Conservation (phyloP, 2,888 invertebrate genomes). For the Lypha dubia region DNA sequence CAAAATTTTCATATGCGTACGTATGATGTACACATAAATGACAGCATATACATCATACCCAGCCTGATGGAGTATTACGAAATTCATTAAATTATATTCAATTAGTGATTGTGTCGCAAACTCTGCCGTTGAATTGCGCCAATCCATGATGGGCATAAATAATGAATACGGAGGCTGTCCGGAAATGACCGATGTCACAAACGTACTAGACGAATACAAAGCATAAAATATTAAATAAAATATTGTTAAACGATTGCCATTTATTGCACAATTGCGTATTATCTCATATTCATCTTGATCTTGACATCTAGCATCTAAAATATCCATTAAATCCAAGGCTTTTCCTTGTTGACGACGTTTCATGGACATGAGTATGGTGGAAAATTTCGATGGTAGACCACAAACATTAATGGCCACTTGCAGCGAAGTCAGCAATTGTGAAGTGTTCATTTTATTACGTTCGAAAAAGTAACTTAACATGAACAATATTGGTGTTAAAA, state of each 20-base stretch:
- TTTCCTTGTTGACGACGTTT: conserved; percentile 59
- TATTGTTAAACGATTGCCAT: conserved; percentile 73
- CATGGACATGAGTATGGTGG: conserved; percentile 61
- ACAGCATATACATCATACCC: conserved; percentile 71
- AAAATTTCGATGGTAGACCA: conserved; percentile 72
- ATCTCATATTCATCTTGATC: conserved; percentile 61
- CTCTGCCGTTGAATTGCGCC: conserved; percentile 71
- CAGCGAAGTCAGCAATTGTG: conserved; percentile 75
- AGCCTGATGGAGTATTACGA: conserved; percentile 68
- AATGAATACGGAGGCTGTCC: conserved; percentile 73
- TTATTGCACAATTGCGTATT: conserved; percentile 61
- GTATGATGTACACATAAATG: conserved; percentile 68
- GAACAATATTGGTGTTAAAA: conserved; percentile 68
- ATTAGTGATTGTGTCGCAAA: conserved; percentile 66
- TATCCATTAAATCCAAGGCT: conserved; percentile 66
- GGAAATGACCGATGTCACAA: conserved; percentile 61
- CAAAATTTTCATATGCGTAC: conserved; percentile 70
- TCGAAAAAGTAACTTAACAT: conserved; percentile 59
- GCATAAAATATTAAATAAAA: conserved; percentile 71
- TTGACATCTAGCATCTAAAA: conserved; percentile 73
- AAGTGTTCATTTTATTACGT: conserved; percentile 65
- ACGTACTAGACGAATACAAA: conserved; percentile 47
- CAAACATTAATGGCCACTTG: conserved; percentile 75
- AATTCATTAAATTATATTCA: conserved; percentile 69
- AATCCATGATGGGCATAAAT: conserved; percentile 70